Evolutionary conservation across 2,888 invertebrate species (phyloP).

Genomic region (Pimpla rufipes): DNA sequence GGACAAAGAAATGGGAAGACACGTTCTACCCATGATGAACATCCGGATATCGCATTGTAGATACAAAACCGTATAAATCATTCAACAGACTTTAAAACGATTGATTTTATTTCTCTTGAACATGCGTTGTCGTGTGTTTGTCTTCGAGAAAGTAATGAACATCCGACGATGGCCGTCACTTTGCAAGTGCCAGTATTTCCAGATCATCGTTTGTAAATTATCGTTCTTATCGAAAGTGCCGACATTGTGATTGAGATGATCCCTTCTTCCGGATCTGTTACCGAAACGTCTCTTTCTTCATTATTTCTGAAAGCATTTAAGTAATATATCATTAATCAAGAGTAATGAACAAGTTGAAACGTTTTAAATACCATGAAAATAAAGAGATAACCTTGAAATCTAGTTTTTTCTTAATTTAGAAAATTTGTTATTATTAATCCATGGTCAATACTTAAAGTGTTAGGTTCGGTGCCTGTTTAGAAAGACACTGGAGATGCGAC

Average conservation of each 20-base stretch:
- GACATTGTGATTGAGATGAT: constrained; percentile 81
- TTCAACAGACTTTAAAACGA: constrained; percentile 27
- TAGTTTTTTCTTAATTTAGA: not conserved
- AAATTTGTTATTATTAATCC: no score
- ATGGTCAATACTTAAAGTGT: no score
- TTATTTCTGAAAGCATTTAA: constrained; percentile 33
- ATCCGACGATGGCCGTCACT: not conserved
- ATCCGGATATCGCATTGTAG: constrained; percentile 50
- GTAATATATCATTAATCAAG: not conserved
- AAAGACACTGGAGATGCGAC: no score
- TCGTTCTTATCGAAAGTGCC: constrained; percentile 84
- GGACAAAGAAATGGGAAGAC: constrained; percentile 88
- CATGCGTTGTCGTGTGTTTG: not conserved
- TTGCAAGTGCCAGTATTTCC: not conserved
- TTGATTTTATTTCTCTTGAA: constrained; percentile 5
- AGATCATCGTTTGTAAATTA: constrained; percentile 81
- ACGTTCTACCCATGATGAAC: constrained; percentile 89
- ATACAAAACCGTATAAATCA: constrained; percentile 62
- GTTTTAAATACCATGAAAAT: not conserved
- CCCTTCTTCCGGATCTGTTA: constrained; percentile 84
- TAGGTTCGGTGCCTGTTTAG: no score
- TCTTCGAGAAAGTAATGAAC: constrained; percentile 3
- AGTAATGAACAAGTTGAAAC: not conserved
- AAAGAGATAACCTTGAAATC: not conserved
- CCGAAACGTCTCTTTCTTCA: constrained; percentile 75